Evolutionary conservation across 2,797 vertebrate species (phyloP).

Genomic region (Falco peregrinus): DNA sequence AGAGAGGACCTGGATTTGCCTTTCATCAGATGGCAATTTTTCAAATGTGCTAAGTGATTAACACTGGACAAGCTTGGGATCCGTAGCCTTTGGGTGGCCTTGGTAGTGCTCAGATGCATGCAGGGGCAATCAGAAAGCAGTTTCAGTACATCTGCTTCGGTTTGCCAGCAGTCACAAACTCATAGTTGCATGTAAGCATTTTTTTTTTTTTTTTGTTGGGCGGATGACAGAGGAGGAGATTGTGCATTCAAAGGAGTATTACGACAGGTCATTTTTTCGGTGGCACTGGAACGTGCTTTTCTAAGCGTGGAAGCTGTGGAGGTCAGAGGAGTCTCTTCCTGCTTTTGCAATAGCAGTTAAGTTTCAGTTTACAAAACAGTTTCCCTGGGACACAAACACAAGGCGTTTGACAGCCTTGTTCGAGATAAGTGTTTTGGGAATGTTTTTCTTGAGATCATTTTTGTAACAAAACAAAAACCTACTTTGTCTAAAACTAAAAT

Average conservation of each 20-base stretch:
- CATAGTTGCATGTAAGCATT: neutral
- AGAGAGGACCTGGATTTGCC: neutral
- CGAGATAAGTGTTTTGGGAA: neutral
- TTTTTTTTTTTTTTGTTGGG: neutral
- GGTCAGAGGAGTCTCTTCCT: constrained; percentile 20
- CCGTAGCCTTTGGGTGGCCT: neutral
- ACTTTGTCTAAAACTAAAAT: neutral
- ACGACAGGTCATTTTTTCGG: neutral
- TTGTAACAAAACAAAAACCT: neutral
- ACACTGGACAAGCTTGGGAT: neutral
- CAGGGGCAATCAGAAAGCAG: neutral
- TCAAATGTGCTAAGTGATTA: neutral
- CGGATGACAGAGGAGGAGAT: accelerated
- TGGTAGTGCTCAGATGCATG: neutral
- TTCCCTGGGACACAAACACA: neutral
- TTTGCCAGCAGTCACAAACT: neutral
- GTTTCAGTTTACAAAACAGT: constrained; percentile 45
- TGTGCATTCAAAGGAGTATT: neutral
- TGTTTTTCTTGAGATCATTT: neutral
- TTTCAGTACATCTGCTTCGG: neutral
- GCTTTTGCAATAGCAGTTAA: constrained; percentile 1
- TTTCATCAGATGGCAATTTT: neutral
- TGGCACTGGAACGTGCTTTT: neutral
- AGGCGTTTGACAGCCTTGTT: neutral
- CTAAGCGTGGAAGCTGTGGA: neutral